Conservation (phyloP, 2,113 vertebrate genomes). For the Uria lomvia region DNA sequence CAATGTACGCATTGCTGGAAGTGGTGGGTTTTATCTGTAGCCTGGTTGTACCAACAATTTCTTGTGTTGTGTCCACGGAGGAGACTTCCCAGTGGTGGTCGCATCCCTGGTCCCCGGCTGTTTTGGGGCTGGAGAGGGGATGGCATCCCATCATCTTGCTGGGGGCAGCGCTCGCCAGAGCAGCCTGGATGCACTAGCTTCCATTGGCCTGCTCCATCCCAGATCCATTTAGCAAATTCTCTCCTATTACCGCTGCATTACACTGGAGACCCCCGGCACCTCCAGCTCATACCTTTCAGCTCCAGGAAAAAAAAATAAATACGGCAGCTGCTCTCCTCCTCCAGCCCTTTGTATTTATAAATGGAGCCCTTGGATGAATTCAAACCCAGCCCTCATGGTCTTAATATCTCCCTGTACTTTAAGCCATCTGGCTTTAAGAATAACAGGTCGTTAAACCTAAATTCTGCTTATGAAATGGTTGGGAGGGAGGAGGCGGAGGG, state of each 20-base stretch:
- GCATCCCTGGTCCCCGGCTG: accelerated
- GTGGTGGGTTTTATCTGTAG: accelerated
- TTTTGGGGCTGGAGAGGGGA: background rate
- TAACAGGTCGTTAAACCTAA: background rate
- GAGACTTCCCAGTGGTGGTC: accelerated
- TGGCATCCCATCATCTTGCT: background rate
- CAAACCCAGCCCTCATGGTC: background rate
- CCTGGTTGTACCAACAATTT: background rate
- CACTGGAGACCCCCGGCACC: background rate
- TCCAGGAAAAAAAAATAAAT: background rate
- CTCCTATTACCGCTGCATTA: background rate
- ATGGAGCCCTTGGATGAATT: background rate
- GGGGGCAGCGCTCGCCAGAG: accelerated
- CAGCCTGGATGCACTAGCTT: background rate
- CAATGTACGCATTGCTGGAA: accelerated
- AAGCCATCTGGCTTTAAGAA: conserved; percentile 17
- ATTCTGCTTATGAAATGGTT: background rate
- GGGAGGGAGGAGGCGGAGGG: background rate
- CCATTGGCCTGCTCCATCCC: background rate
- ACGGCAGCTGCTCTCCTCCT: background rate
- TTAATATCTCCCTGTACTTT: background rate
- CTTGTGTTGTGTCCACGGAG: background rate
- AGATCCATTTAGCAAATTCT: background rate
- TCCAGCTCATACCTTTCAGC: background rate
- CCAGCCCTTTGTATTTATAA: conserved; percentile 1